These are phyloP conservation scores for Anas georgica DNA, from an alignment of 2,797 vertebrate genomes.

Conservation along the genomic window DNA sequence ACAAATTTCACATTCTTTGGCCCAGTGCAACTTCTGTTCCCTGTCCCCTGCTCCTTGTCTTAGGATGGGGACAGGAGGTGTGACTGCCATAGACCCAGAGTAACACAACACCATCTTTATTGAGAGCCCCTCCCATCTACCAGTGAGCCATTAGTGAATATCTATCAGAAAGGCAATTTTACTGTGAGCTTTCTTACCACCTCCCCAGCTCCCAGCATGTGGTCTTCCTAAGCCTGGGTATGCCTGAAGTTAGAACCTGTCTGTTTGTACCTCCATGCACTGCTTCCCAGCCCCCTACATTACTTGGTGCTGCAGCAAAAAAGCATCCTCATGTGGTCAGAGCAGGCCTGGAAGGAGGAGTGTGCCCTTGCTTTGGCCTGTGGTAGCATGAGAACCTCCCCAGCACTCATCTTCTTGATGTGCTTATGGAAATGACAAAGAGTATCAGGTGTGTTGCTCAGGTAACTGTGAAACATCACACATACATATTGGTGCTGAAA, in stretches of 20 bases:
- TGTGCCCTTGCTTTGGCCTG: neutral
- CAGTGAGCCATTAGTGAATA: neutral
- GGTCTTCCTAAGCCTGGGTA: neutral
- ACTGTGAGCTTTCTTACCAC: neutral
- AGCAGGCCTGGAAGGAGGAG: rapidly evolving
- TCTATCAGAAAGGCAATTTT: neutral
- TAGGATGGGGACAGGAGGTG: neutral
- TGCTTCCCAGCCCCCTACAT: neutral
- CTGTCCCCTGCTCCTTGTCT: neutral
- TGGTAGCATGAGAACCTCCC: neutral
- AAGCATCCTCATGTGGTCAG: neutral
- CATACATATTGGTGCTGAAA: neutral
- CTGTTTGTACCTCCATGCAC: neutral
- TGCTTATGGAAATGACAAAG: neutral
- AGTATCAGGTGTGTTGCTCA: neutral
- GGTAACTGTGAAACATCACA: neutral
- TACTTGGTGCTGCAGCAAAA: neutral
- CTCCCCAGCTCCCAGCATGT: neutral
- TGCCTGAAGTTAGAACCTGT: neutral
- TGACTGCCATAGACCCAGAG: neutral
- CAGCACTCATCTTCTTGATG: neutral
- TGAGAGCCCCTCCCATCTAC: neutral
- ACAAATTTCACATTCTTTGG: neutral
- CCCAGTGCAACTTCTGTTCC: neutral
- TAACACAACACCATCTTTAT: neutral